Conservation (phyloP, 1,140 invertebrate genomes). For the Penaeus chinensis region DNA sequence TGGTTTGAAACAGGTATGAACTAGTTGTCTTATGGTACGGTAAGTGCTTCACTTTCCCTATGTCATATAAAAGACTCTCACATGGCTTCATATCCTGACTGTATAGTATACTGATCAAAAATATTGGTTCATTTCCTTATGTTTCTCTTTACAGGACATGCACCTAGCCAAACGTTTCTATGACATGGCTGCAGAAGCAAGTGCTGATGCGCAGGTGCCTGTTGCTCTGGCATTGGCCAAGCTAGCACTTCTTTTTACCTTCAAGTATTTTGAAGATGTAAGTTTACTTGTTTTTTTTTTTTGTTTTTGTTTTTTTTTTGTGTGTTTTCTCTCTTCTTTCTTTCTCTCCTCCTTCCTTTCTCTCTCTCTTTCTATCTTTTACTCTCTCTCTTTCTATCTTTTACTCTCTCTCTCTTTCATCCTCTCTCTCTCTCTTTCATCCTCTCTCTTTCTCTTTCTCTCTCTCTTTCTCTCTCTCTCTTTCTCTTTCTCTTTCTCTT, state of each 20-base stretch:
- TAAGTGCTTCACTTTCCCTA: not conserved
- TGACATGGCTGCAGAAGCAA: slow-evolving; percentile 95
- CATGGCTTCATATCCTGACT: not conserved
- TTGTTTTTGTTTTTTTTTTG: not conserved
- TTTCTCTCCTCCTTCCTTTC: no score
- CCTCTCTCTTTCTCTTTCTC: slow-evolving; percentile 14
- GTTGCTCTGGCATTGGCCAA: slow-evolving; percentile 93
- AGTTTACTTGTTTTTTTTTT: slow-evolving; percentile 55
- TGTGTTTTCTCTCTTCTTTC: not conserved
- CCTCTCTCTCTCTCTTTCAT: not conserved
- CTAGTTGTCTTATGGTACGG: not conserved
- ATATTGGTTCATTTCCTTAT: not conserved
- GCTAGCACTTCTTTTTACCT: slow-evolving; percentile 72
- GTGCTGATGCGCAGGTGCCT: slow-evolving; percentile 92
- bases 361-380: no score
- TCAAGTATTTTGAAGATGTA: slow-evolving; percentile 77
- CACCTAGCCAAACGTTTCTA: slow-evolving; percentile 90
- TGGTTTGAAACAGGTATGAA: slow-evolving; percentile 80
- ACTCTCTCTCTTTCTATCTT: not conserved
- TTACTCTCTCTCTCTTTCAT: not conserved
- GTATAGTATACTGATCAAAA: not conserved
- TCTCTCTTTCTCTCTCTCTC: slow-evolving; percentile 18
- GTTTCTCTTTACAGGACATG: slow-evolving; percentile 71
- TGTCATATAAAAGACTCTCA: no score
- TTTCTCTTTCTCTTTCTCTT: slow-evolving; percentile 5